Evolutionary conservation across 2,113 vertebrate genomes (phyloP), one percentile per base, ranked within the genome.

Genomic region (Cephalopholis sonnerati): DNA sequence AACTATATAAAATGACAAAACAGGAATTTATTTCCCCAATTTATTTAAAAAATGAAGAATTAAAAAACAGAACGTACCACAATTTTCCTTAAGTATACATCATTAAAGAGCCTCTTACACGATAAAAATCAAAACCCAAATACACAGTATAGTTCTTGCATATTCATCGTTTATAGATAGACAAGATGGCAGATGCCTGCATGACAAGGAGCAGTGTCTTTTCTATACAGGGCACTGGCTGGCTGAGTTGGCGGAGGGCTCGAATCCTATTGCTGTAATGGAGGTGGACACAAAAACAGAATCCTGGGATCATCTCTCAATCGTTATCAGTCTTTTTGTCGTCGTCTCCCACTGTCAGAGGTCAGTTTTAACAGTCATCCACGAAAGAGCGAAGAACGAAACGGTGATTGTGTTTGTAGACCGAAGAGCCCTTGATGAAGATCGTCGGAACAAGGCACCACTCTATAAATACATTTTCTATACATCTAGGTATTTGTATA

Each of bases 71-170:
- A 93, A 90, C 91, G 94, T 95, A 96, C 95, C 94, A 94, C 92
- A 89, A 86, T 81, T 89, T 88, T 91, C 88, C 87, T 94, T 62
- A 93, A 89, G 91, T 92, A 91, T 93, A 95, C 94, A 95, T 93
- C 78, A 90, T 89, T 91, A 88, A 91, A 92, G 91, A 92, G 83
- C 90, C 74, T 92, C 74, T 90, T 87, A 86, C 67, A 92, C 62
- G 13, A 70, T 70, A 88, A 93, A 91, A 95, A 89, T 93, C 83
- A 91, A 95, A 94, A 91, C 92, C 94, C 93, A 95, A 95, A 96
- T 96, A 96, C 95, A 95, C 94, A 95, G 73, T 93, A 95, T 95
- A 96, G 77, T 93, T 95, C 94, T 95, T 94, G 90, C 79, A 93
- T 93, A 93, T 89, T 92, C 53, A 83, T 91, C 73, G 69, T 91